Base-by-base conservation (phyloP, 2,797 vertebrate species). In the Pipistrellus nathusii region DNA sequence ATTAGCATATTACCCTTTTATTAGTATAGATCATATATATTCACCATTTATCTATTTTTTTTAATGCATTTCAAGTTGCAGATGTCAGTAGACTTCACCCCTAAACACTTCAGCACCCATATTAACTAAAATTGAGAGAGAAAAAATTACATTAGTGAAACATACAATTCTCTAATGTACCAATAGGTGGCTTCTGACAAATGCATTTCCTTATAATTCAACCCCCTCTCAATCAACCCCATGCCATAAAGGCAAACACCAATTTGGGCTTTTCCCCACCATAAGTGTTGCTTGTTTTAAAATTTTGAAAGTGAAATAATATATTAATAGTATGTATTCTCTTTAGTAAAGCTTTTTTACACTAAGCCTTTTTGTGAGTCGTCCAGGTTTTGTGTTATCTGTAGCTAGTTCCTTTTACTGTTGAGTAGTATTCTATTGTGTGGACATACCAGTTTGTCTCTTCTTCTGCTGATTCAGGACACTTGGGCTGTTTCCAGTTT, bases 121-220 rank as follows among this genome's bases (percentile, higher is more conserved):
- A 82, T 46, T 41, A 94, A 92, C 84, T 66, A 89, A 59, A 94
- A 89, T 1, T 44, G 57, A 93, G 0, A 12, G 20, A 5, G 9
- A 77, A 85, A 96, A 72, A 85, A 96, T 51, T 82, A 91, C 27
- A 88, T 69, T 82, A 66, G 27, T 59, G 44, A 94, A 94, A 91
- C 35, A 93, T 7, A 87, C 18, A 32, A 80, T n/a, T 48, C 32
- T 85, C 68, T 30, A 62, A 88, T 2, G 30, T 46, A 85, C 5
- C 30, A 90, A 38, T 27, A 78, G 30, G n/a, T 51, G 14, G 27
- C 30, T 73, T 88, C 27, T 83, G 35, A 83, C 55, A 92, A 64
- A 73, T 66, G 14, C 13, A 53, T 68, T 83, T 46, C 76, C 23
- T 46, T 51, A 7, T 14, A 25, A 85, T 64, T n/a, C 57, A 87